Conservation (phyloP, 2,888 invertebrate genomes). For the Drosophila suboccidentalis region DNA sequence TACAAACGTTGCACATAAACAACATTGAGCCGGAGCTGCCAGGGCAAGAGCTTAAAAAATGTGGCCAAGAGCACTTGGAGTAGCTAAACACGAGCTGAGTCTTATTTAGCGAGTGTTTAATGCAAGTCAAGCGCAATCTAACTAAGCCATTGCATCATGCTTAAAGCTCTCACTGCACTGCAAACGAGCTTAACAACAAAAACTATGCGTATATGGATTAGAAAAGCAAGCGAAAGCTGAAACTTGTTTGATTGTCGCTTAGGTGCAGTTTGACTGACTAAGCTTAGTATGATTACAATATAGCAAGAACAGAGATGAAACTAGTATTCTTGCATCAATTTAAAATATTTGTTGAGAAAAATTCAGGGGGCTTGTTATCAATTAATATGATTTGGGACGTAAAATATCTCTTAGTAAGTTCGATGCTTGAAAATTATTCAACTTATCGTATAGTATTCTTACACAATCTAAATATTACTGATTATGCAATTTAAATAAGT, state of each 20-base stretch:
- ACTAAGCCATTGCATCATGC: conserved; percentile 68
- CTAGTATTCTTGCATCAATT: not conserved
- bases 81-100: conserved; percentile 46
- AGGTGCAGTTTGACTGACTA: not conserved
- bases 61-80: conserved; percentile 14
- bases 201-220: conserved; percentile 14
- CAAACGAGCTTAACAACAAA: conserved; percentile 24
- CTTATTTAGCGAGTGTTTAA: conserved; percentile 57
- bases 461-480: no score
- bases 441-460: no score
- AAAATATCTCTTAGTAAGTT: no score
- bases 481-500: not conserved
- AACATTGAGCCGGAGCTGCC: conserved; percentile 38
- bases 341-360: no score
- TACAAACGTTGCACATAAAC: conserved; percentile 28
- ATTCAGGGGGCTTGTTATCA: no score
- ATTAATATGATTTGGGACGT: no score
- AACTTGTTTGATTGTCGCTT: conserved; percentile 26
- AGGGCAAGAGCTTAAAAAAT: conserved; percentile 24
- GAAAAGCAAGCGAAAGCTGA: conserved; percentile 28
- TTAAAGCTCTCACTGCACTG: conserved; percentile 19
- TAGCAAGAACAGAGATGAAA: not conserved
- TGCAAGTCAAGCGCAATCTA: conserved; percentile 71
- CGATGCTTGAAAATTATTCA: no score
- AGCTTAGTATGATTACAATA: not conserved